These are phyloP conservation scores for Atethmia centrago DNA, from an alignment of 2,888 invertebrate species.

Conservation along the genomic window DNA sequence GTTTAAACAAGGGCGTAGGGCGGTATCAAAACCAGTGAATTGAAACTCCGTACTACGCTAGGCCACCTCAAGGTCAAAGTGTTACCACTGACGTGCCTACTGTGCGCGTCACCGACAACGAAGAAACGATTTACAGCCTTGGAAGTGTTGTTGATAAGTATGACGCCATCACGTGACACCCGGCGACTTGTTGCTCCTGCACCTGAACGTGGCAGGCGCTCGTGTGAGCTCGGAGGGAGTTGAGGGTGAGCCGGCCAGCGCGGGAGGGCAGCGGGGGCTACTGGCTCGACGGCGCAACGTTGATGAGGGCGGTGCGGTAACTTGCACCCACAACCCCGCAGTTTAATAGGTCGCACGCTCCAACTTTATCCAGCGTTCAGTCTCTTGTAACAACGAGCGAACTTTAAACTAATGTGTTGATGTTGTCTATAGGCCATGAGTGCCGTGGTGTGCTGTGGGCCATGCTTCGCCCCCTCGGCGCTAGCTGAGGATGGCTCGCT, in stretches of 20 bases:
- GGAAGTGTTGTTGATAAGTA: background rate
- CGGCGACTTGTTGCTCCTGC: constrained; percentile 39
- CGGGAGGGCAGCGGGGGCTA: background rate
- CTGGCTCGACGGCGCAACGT: background rate
- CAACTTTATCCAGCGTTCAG: background rate
- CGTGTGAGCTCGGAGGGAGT: background rate
- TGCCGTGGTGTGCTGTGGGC: constrained; percentile 98
- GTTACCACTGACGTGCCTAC: background rate
- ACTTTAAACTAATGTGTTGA: background rate
- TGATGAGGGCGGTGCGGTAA: background rate
- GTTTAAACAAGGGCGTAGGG: background rate
- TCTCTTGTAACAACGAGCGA: background rate
- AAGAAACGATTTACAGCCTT: too few species aligned
- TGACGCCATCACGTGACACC: background rate
- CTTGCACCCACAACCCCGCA: background rate
- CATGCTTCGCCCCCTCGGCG: constrained; percentile 96
- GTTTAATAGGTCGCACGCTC: background rate
- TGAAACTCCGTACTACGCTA: background rate
- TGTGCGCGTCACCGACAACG: too few species aligned
- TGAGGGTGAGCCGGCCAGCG: background rate
- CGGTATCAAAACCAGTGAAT: too few species aligned
- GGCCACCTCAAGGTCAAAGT: background rate
- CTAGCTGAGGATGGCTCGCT: constrained; percentile 97
- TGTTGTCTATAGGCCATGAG: constrained; percentile 95
- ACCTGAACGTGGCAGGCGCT: constrained; percentile 19